phyloP scores from a whole-genome alignment of 2,113 vertebrate genomes.

The Ceratotherium simum region DNA sequence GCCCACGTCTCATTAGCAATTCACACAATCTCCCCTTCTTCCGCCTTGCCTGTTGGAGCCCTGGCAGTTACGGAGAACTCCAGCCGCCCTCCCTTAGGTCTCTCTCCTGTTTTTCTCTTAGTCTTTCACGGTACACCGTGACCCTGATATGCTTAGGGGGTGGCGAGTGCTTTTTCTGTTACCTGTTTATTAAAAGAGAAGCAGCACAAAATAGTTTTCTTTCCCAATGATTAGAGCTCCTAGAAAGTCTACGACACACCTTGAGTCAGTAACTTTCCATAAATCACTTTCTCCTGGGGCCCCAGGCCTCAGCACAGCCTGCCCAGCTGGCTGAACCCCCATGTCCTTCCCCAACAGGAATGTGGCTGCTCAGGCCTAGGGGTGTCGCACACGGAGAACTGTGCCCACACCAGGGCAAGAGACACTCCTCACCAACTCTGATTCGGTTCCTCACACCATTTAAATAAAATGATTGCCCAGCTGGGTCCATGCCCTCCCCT shows the following conservation, averaged over 20 bases:
- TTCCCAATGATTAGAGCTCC: slow-evolving; percentile 35
- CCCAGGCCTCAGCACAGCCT: neutral
- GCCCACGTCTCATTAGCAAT: neutral
- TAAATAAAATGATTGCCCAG: neutral
- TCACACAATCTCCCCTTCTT: slow-evolving; percentile 3
- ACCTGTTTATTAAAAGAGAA: slow-evolving; percentile 54
- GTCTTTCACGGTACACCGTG: neutral
- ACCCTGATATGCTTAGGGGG: neutral
- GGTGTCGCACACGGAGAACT: neutral
- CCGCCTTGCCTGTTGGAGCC: neutral
- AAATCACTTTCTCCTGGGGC: neutral
- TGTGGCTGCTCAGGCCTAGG: neutral
- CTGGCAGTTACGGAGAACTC: slow-evolving; percentile 3
- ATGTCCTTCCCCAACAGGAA: neutral
- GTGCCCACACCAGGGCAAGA: neutral
- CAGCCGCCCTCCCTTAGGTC: neutral
- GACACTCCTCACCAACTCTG: neutral
- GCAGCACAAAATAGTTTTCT: slow-evolving; percentile 1
- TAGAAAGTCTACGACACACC: neutral
- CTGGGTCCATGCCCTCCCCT: neutral
- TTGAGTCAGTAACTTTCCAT: slow-evolving; percentile 40
- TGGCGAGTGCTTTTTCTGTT: neutral
- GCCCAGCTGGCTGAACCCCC: neutral
- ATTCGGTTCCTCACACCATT: neutral
- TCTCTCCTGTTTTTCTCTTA: neutral